phyloP scores from a whole-genome alignment of 2,888 invertebrate species.

The Sisyra terminalis region DNA sequence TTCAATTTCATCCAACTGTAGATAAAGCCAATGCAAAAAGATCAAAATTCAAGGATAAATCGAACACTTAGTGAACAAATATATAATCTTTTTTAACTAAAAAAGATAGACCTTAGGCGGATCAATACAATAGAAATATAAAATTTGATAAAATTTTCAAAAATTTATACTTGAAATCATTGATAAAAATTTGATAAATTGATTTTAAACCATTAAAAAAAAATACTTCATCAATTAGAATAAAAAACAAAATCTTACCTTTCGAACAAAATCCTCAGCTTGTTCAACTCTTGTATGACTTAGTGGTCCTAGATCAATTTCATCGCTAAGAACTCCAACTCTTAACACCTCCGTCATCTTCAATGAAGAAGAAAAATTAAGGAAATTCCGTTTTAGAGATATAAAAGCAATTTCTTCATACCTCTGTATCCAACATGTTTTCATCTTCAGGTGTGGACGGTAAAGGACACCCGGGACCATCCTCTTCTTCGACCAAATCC shows the following conservation, averaged over 20 bases:
- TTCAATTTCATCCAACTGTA: no score
- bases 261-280: constrained; percentile 87
- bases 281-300: constrained; percentile 84
- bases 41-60: constrained; percentile 1
- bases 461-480: constrained; percentile 67
- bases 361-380: constrained; percentile 10
- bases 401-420: constrained; percentile 17
- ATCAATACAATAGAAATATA: no score
- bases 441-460: constrained; percentile 80
- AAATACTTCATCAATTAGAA: constrained; percentile 16
- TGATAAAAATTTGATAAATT: no score
- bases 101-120: no score
- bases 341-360: constrained; percentile 72
- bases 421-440: constrained; percentile 65
- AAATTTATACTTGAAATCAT: no score
- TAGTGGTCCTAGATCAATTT: constrained; percentile 65
- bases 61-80: no score
- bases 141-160: no score
- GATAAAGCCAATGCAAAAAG: not conserved
- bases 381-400: not conserved
- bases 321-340: constrained; percentile 70
- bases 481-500: constrained; percentile 39
- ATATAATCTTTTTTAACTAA: no score
- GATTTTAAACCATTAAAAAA: not conserved
- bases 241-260: constrained; percentile 33